phyloP scores from a whole-genome alignment of 92 coral and sea anemone genomes.

The Meandrina meandrites region DNA sequence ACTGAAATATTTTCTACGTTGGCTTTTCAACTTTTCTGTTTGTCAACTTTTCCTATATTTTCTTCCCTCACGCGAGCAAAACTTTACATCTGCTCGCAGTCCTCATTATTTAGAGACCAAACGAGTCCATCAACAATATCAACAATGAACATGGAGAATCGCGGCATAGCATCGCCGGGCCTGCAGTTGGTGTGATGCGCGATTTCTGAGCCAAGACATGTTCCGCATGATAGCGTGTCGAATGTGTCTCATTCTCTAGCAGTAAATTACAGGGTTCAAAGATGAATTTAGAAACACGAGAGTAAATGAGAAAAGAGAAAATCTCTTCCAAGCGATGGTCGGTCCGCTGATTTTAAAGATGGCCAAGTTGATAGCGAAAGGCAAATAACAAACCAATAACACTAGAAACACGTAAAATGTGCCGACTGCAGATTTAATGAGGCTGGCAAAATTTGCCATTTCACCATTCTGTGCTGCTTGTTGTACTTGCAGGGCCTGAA shows the following conservation, averaged over 20 bases:
- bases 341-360: not conserved
- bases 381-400: not conserved
- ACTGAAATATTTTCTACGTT: no score
- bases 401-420: not conserved
- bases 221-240: not conserved
- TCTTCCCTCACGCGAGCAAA: no score
- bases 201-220: not conserved
- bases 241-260: slow-evolving; percentile 4
- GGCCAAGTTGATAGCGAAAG: not conserved
- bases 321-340: not conserved
- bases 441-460: not conserved
- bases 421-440: not conserved
- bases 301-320: not conserved
- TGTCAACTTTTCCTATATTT: no score
- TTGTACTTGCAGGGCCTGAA: not conserved
- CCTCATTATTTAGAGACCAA: not conserved
- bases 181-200: not conserved
- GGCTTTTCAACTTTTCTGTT: no score
- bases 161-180: not conserved
- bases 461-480: not conserved
- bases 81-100: not conserved
- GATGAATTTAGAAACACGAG: not conserved
- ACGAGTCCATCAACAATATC: not conserved
- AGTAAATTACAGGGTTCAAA: not conserved
- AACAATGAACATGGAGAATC: not conserved